Conservation (phyloP, 2,888 invertebrate genomes). For the Cryptosula pallasiana region DNA sequence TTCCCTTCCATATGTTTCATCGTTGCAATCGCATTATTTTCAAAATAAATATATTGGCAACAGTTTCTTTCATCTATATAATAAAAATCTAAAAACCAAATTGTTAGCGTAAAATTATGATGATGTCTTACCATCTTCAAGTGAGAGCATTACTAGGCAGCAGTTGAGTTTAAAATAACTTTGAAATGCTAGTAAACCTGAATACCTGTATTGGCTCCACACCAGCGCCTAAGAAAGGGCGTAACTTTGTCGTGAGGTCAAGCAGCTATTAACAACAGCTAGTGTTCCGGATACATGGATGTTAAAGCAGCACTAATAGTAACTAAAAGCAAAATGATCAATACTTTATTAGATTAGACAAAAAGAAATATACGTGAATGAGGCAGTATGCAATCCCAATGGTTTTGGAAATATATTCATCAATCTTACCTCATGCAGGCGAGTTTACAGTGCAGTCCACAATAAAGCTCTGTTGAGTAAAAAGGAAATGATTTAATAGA, state of each 20-base stretch:
- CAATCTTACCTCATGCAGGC: too few relatives aligned
- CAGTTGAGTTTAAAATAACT: background rate
- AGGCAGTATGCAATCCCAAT: background rate
- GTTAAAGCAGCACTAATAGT: background rate
- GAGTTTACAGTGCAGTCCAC: too few relatives aligned
- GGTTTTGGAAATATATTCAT: background rate
- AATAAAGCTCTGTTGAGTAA: too few relatives aligned
- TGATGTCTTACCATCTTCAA: background rate
- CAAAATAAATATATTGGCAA: background rate
- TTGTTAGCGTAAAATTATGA: too few relatives aligned
- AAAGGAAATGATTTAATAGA: too few relatives aligned
- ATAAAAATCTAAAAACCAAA: background rate
- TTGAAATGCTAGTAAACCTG: background rate
- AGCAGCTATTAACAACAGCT: too few relatives aligned
- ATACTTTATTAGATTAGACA: background rate
- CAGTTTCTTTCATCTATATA: background rate
- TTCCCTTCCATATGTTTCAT: too few relatives aligned
- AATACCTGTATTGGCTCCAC: too few relatives aligned
- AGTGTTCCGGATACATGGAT: background rate
- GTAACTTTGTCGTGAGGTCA: too few relatives aligned
- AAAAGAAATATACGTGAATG: background rate
- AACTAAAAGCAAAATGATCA: background rate
- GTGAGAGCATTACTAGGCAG: background rate
- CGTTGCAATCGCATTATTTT: too few relatives aligned
- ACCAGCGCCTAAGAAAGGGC: too few relatives aligned